phyloP scores from a whole-genome alignment of 2,113 vertebrate genomes.

The Mobula hypostoma region DNA sequence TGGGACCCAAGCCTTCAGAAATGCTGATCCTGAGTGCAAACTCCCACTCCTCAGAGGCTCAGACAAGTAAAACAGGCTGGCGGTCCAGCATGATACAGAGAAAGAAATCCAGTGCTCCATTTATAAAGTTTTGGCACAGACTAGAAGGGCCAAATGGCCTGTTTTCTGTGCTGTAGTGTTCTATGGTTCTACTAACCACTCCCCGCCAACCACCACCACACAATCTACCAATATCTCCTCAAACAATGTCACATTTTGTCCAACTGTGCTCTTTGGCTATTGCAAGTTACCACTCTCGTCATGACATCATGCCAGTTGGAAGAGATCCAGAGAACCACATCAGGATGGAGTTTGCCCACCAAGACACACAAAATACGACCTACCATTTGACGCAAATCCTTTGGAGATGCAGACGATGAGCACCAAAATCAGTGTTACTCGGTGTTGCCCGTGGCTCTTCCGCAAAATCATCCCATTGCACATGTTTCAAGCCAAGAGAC shows the following conservation, averaged over 20 bases:
- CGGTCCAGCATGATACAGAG: not conserved
- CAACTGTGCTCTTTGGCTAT: not conserved
- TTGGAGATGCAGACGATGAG: not conserved
- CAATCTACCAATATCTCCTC: not conserved
- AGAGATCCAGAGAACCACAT: not conserved
- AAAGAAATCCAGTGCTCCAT: too few species aligned
- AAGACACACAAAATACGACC: not conserved
- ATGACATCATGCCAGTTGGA: not conserved
- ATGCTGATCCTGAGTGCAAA: too few species aligned
- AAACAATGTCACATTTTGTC: not conserved
- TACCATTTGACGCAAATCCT: slow-evolving; percentile 2
- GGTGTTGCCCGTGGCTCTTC: not conserved
- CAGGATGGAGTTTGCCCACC: not conserved
- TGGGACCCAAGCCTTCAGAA: not conserved
- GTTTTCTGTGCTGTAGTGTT: too few species aligned
- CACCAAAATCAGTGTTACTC: not conserved
- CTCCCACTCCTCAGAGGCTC: not conserved
- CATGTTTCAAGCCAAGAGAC: slow-evolving; percentile 20
- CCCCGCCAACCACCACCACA: not conserved
- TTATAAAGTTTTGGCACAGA: too few species aligned
- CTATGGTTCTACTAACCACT: too few species aligned
- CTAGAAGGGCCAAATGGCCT: too few species aligned
- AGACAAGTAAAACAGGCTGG: not conserved
- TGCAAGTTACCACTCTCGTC: not conserved
- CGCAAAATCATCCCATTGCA: not conserved